Percentiles rank a stretch among this genome's conserved stretches.
phyloP scores from a whole-genome alignment of 1,140 invertebrate species.

The Rhyzopertha dominica region DNA sequence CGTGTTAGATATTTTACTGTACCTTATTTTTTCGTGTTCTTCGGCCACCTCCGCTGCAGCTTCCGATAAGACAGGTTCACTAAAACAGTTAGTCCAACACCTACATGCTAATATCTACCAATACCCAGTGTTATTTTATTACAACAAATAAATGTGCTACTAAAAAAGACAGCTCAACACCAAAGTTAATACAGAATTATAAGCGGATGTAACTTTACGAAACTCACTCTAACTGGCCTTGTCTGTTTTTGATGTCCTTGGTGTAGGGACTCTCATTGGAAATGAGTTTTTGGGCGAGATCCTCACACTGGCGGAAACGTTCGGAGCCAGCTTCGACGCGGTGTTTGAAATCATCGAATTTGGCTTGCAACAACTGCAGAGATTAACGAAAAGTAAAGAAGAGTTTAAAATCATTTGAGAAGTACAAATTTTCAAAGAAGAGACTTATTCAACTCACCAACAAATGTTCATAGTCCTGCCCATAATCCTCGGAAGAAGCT shows the following conservation, averaged over 20 bases:
- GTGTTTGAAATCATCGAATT: slow-evolving; percentile 95
- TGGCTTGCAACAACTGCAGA: slow-evolving; percentile 73
- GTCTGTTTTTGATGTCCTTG: slow-evolving; percentile 78
- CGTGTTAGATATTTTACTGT: too few species aligned
- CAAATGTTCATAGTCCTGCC: slow-evolving; percentile 95
- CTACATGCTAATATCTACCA: slow-evolving; percentile 19
- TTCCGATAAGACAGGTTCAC: slow-evolving; percentile 31
- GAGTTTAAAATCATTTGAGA: slow-evolving; percentile 2
- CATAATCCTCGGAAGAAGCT: slow-evolving; percentile 92
- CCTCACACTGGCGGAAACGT: slow-evolving; percentile 88
- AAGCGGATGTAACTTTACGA: not conserved
- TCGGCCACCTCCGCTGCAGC: slow-evolving; percentile 31
- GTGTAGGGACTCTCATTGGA: slow-evolving; percentile 85
- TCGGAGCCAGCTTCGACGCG: slow-evolving; percentile 87
- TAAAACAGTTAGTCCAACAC: slow-evolving; percentile 41
- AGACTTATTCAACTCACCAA: slow-evolving; percentile 53
- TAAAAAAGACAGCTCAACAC: too few species aligned
- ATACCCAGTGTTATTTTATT: too few species aligned
- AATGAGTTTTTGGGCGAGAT: slow-evolving; percentile 84
- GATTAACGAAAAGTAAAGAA: slow-evolving; percentile 14
- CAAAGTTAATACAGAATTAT: slow-evolving; percentile 5
- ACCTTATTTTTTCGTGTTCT: slow-evolving; percentile 31
- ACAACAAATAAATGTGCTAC: too few species aligned
- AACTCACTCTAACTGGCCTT: slow-evolving; percentile 79
- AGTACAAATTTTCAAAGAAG: not conserved